A percentile compares a stretch with the other conserved stretches of the same genome.
Evolutionary conservation across 2,113 vertebrate genomes (phyloP).

Genomic region (Menura novaehollandiae): DNA sequence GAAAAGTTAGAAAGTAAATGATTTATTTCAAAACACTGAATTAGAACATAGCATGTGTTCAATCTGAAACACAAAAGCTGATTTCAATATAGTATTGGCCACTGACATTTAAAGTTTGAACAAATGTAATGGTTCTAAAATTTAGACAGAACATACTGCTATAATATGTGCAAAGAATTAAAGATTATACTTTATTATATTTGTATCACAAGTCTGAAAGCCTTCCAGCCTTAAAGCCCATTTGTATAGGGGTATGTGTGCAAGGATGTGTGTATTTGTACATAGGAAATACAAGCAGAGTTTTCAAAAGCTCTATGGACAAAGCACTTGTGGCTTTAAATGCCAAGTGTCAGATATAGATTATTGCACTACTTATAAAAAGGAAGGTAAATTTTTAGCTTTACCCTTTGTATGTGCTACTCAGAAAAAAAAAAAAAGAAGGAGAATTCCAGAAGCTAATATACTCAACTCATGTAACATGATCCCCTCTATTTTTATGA

Average conservation of each 20-base stretch:
- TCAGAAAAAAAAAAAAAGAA: neutral
- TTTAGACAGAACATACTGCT: neutral
- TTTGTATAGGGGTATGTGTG: neutral
- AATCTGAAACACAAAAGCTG: constrained; percentile 37
- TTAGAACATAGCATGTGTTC: constrained; percentile 49
- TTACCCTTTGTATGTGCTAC: neutral
- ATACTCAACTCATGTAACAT: neutral
- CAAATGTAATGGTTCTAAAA: neutral
- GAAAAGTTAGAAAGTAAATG: constrained; percentile 46
- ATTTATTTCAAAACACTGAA: constrained; percentile 52
- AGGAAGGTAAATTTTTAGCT: neutral
- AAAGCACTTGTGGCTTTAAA: neutral
- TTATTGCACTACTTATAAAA: neutral
- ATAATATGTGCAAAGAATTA: neutral
- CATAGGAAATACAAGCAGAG: neutral
- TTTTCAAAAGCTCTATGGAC: neutral
- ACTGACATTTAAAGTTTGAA: constrained; percentile 5
- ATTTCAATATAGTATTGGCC: neutral
- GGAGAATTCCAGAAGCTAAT: neutral
- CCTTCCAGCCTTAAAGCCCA: neutral
- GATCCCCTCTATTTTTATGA: neutral
- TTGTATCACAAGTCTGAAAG: neutral
- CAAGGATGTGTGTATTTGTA: neutral
- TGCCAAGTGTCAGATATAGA: neutral
- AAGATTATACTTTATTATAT: neutral